Percentiles rank a stretch among this genome's conserved stretches.
Conservation (phyloP, 2,888 invertebrate genomes). For the Pollenia amentaria region DNA sequence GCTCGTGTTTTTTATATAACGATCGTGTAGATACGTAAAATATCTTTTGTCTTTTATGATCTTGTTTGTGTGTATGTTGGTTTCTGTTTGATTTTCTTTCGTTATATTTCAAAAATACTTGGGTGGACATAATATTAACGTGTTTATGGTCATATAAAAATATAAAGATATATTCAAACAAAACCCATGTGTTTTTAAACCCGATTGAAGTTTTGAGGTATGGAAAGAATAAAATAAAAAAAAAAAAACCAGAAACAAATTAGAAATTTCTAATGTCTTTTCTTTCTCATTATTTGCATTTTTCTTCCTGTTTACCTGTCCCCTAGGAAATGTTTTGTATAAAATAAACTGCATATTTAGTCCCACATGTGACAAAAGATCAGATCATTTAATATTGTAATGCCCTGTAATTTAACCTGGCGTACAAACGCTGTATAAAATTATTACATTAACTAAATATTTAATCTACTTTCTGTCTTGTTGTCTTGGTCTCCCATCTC, state of each 20-base stretch:
- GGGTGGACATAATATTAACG: conserved; percentile 68
- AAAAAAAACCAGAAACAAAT: too few species aligned
- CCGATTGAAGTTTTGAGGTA: background rate
- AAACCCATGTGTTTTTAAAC: background rate
- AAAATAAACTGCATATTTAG: background rate
- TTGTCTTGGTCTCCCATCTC: conserved; percentile 1
- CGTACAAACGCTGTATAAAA: conserved; percentile 24
- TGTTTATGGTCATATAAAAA: conserved; percentile 60
- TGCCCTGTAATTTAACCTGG: conserved; percentile 45
- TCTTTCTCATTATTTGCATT: background rate
- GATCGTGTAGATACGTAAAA: conserved; percentile 53
- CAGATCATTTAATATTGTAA: conserved; percentile 60
- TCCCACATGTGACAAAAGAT: conserved; percentile 35
- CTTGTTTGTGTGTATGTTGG: conserved; percentile 42
- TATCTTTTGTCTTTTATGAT: conserved; percentile 48
- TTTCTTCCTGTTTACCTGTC: background rate
- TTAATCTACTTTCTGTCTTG: conserved; percentile 55
- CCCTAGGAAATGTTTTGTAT: background rate
- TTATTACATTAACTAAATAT: conserved; percentile 48
- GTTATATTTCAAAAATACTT: conserved; percentile 46
- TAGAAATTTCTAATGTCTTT: too few species aligned
- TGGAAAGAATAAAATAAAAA: background rate
- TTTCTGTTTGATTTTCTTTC: conserved; percentile 7
- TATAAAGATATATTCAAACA: conserved; percentile 51
- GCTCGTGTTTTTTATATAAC: conserved; percentile 61